These are phyloP conservation scores for Ameiurus melas DNA, from an alignment of 2,113 vertebrate species.

Conservation along the genomic window DNA sequence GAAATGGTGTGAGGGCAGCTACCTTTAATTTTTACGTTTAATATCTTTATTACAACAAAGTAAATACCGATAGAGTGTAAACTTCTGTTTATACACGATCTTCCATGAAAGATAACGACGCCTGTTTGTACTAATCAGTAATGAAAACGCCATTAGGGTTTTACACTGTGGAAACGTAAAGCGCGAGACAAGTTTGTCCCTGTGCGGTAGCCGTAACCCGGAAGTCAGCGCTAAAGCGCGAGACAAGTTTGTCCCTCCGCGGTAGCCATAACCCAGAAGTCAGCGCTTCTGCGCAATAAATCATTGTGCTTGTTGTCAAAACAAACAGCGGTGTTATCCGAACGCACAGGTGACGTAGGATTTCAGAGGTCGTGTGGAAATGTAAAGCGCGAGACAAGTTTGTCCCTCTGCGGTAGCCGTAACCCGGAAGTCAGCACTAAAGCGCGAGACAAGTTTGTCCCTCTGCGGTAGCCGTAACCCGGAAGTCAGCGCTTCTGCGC, in stretches of 20 bases:
- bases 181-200: slow-evolving; percentile 29
- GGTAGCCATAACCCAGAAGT: slow-evolving; percentile 18
- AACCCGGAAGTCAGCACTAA: background rate
- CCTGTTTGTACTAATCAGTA: background rate
- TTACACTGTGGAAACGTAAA: no score
- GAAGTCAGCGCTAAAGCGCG: slow-evolving; percentile 4
- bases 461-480: slow-evolving; percentile 9
- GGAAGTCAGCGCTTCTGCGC: slow-evolving; percentile 6
- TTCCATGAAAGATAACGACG: background rate
- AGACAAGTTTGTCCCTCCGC: slow-evolving; percentile 34
- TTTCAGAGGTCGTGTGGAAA: no score
- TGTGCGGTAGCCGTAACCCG: slow-evolving; percentile 8
- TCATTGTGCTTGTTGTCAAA: background rate
- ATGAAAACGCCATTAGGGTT: no score
- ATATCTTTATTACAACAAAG: background rate
- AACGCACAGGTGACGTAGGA: background rate
- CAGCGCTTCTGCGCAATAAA: background rate
- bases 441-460: slow-evolving; percentile 33
- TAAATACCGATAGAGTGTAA: background rate
- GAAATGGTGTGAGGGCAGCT: background rate
- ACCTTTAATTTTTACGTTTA: background rate
- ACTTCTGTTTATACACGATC: background rate
- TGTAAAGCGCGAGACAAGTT: no score
- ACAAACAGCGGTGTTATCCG: background rate
- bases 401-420: slow-evolving; percentile 22